Base-by-base conservation (phyloP, 2,888 invertebrate species). In the Brachyptera risi region DNA sequence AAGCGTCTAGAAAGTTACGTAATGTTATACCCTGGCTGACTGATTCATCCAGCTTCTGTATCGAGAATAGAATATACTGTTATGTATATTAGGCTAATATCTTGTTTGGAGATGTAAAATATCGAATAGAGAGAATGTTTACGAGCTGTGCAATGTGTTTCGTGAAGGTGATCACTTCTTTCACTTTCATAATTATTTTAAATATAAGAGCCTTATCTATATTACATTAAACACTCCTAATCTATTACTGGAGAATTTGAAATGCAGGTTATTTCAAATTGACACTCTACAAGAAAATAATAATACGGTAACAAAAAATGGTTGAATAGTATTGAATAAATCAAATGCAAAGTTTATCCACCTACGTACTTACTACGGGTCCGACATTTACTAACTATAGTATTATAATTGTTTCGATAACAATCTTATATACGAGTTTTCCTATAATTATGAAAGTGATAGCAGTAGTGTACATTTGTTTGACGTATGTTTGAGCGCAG, bases 111-210 rank as follows among this genome's bases (percentile, higher is more conserved):
- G 54, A 21, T 37, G 54, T 19, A 23, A 37, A 21, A 37, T 35
- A 35, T 37, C 37, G 54, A 31, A 9, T 15, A 37, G 9, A 17
- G 31, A 47, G 21, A 37, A 11, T 54, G 54, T 23, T 19, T 7
- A n/a, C 24, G 19, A 24, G n/a, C 24, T 47, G n/a, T 19, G 37
- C 19, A 54, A n/a, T 17, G 7, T n/a, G 50, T 42, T 42, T 26
- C 27, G 26, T 26, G 50, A 27, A 15, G 9, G 21, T 15, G 50
- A 17, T 51, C 26, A 51, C 50, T 27, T 54, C 37, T 54, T 31
- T 44, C 42, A 58, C 42, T 31, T 56, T 42, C 58, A 58, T 58
- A 44, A 27, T 58, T 58, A 58, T 58, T 23, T 58, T 58, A 19
- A 58, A 58, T 42, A 19, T 23, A 56, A 56, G 42, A 56, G 38